These are phyloP conservation scores for Cygnus buccinator DNA, from an alignment of 2,113 vertebrate genomes.

Conservation along the genomic window DNA sequence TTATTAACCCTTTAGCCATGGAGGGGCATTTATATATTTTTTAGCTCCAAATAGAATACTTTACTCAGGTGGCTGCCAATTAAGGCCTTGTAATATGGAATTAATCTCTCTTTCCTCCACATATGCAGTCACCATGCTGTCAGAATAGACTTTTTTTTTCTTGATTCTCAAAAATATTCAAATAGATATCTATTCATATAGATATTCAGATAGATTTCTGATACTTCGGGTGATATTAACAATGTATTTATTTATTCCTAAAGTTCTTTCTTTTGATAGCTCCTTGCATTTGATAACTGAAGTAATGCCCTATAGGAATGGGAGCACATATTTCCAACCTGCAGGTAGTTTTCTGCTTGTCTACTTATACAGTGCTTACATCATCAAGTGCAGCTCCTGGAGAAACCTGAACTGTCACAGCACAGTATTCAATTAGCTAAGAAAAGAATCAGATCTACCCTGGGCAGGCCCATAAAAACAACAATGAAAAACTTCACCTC, in stretches of 20 bases:
- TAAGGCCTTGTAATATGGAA: not conserved
- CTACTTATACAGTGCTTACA: not conserved
- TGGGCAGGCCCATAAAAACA: not conserved
- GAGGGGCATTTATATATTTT: not conserved
- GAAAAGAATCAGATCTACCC: not conserved
- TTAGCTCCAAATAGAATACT: not conserved
- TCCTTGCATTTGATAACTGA: not conserved
- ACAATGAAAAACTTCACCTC: not conserved
- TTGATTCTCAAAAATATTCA: not conserved
- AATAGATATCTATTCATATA: too few species aligned
- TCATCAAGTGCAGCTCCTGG: not conserved
- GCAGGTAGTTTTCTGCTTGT: not conserved
- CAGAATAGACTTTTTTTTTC: not conserved
- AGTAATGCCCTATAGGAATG: not conserved
- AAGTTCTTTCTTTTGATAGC: not conserved
- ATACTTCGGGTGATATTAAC: not conserved
- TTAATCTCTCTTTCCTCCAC: not conserved
- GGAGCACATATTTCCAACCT: not conserved
- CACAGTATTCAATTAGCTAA: not conserved
- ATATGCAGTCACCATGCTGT: not conserved
- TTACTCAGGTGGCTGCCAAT: not conserved
- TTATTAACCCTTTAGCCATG: not conserved
- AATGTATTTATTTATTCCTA: not conserved
- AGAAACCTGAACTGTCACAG: conserved; percentile 18
- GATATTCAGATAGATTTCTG: not conserved